Evolutionary conservation across 2,797 vertebrate species (phyloP), one percentile per base, ranked within the genome.

Genomic region (Meda fulgida): DNA sequence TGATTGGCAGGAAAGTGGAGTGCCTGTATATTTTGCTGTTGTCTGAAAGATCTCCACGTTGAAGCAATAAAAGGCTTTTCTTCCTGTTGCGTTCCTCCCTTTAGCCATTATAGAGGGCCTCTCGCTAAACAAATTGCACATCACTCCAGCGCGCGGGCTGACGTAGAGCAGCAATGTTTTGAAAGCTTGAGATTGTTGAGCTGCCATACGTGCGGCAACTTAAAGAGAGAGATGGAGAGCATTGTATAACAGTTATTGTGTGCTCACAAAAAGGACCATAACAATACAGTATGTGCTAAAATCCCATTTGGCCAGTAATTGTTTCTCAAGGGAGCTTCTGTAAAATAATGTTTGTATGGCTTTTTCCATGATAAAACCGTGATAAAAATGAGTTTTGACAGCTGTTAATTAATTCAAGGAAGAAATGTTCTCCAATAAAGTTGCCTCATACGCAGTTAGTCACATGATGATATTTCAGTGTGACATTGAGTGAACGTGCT

Each of bases 31-130:
- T 81, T 81, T 81, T 71, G 3, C 80, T 70, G 46, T 40, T 71
- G 48, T 81, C 80, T 81, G 14, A 58, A 70, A 81, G 67, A 81
- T 81, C 78, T 80, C 43, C 18, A 65, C 34, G 78, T 67, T 81
- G 31, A 36, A 81, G 80, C 67, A 81, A 71, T 81, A 81, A 81
- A 81, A 81, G 19, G 66, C 46, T 71, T 81, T 71, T 81, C 80
- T 58, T 71, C 80, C 80, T 71, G 67, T 58, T 71, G 48, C 23
- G 3, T 81, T 71, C 65, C 80, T 81, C 80, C 48, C 80, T 70
- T 81, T 71, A 81, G 67, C 67, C 3, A 3, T 81, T 81, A 58
- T 23, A 81, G 67, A 81, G 80, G 71, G 80, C 67, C 46, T 71
- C 34, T 71, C n/a, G 23, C 80, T 81, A 70, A 70, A 71, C 67